phyloP scores from a whole-genome alignment of 2,113 vertebrate genomes.

The Fukomys damarensis region DNA sequence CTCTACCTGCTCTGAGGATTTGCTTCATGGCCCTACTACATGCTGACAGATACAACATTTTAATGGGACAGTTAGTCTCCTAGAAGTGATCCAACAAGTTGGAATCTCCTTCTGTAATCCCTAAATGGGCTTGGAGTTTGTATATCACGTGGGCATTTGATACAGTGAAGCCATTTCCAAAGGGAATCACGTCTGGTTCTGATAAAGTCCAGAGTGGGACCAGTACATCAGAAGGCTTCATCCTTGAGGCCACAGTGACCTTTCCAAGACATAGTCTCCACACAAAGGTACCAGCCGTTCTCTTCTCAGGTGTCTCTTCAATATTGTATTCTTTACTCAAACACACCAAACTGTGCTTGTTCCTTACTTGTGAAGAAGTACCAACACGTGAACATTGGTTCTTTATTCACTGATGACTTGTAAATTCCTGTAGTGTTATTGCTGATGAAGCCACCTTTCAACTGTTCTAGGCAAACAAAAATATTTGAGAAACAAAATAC shows the following conservation, averaged over 20 bases:
- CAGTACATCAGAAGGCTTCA: neutral
- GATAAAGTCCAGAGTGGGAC: neutral
- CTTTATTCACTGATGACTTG: neutral
- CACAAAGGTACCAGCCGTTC: neutral
- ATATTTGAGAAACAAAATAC: neutral
- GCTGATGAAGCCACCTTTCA: neutral
- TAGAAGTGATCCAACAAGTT: neutral
- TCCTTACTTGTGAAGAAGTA: neutral
- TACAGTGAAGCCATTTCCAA: neutral
- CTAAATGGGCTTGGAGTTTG: neutral
- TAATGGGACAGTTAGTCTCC: neutral
- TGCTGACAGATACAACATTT: neutral
- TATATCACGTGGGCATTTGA: neutral
- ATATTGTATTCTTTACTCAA: neutral
- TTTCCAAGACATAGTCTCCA: neutral
- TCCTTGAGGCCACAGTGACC: neutral
- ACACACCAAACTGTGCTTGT: neutral
- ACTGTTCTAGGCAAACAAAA: neutral
- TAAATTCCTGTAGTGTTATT: neutral
- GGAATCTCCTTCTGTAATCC: neutral
- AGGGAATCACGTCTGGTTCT: neutral
- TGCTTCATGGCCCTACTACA: neutral
- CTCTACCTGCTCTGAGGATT: neutral
- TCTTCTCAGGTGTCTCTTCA: neutral
- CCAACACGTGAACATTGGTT: neutral